Evolutionary conservation across 2,797 vertebrate species (phyloP).

Genomic region (Protonibea diacanthus): DNA sequence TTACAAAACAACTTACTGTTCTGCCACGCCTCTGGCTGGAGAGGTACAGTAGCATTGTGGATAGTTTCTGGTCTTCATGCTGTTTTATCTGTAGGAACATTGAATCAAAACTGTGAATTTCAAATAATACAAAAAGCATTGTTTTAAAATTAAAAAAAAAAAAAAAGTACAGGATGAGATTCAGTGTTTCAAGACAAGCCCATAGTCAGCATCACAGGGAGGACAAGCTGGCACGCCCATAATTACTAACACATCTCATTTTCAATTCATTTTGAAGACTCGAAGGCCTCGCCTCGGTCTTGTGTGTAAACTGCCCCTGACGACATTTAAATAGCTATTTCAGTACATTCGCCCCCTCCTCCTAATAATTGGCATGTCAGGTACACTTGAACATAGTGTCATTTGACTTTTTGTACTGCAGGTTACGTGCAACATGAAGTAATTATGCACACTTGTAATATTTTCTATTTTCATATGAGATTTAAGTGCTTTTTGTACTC

Average conservation of each 20-base stretch:
- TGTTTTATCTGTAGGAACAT: constrained; percentile 70
- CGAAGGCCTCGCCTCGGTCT: constrained; percentile 59
- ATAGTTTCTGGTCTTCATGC: constrained; percentile 71
- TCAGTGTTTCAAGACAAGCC: constrained; percentile 56
- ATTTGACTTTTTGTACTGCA: constrained; percentile 86
- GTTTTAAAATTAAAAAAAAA: constrained; percentile 26
- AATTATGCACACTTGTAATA: constrained; percentile 88
- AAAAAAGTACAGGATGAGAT: constrained; percentile 49
- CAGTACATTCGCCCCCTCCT: constrained; percentile 59
- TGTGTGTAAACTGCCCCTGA: constrained; percentile 76
- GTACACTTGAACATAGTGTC: constrained; percentile 82
- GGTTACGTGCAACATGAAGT: constrained; percentile 85
- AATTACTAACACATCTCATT: constrained; percentile 66
- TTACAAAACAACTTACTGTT: constrained; percentile 65
- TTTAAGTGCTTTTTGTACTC: constrained; percentile 88
- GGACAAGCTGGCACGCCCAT: constrained; percentile 68
- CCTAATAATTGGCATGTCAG: constrained; percentile 82
- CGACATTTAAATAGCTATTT: constrained; percentile 69
- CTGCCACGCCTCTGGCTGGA: constrained; percentile 65
- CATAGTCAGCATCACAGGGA: constrained; percentile 67
- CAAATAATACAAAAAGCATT: constrained; percentile 50
- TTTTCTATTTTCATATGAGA: constrained; percentile 89
- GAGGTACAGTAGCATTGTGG: constrained; percentile 76
- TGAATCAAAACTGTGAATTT: constrained; percentile 81
- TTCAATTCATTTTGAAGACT: constrained; percentile 67